A percentile compares a stretch with the other conserved stretches of the same genome.
Evolutionary conservation across 1,140 invertebrate species (phyloP).

Genomic region (Octopus bimaculoides): DNA sequence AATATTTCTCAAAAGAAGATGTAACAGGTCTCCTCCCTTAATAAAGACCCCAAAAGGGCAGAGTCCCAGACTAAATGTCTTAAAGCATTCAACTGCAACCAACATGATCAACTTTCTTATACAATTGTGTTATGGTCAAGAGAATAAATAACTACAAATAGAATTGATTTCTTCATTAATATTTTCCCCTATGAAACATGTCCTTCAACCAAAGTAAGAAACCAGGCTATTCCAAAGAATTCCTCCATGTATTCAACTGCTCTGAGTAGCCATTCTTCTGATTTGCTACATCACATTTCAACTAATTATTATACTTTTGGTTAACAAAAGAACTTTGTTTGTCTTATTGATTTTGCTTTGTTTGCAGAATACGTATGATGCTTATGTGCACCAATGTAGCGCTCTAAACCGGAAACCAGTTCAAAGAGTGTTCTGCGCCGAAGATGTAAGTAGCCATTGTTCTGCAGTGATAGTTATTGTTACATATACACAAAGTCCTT

Average conservation of each 20-base stretch:
- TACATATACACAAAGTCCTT: no score
- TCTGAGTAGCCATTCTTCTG: neutral
- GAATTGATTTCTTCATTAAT: neutral
- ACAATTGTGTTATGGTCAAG: no score
- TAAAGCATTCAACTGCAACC: no score
- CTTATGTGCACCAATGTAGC: neutral
- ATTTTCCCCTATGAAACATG: neutral
- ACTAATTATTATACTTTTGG: neutral
- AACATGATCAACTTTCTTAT: no score
- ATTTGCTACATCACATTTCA: neutral
- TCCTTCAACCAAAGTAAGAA: neutral
- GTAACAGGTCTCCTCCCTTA: no score
- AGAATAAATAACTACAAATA: no score
- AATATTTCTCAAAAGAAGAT: no score
- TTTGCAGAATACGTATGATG: neutral
- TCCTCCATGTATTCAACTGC: neutral
- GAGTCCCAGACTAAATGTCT: no score
- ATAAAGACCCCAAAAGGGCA: no score
- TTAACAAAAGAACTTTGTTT: neutral
- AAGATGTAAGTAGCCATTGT: neutral
- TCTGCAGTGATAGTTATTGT: no score
- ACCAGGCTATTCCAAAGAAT: neutral
- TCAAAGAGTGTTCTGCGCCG: neutral
- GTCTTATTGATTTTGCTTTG: neutral
- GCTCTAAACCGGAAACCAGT: conserved; percentile 2